Evolutionary conservation across 2,797 vertebrate species (phyloP), one percentile per base, ranked within the genome.

Genomic region (Eutrigla gurnardus): DNA sequence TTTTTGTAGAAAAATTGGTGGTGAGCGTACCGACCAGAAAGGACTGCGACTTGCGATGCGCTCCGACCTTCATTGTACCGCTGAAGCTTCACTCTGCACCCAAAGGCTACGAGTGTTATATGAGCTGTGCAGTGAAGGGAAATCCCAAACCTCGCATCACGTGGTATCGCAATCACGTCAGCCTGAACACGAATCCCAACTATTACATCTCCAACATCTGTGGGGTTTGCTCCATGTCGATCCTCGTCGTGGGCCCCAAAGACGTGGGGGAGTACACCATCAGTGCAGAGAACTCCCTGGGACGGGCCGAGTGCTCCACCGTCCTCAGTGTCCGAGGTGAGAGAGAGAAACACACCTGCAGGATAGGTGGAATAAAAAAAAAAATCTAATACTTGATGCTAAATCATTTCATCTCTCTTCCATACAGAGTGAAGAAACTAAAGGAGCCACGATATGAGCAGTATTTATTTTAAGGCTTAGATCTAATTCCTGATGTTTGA

Each of bases 51-150:
- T 81, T 92, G 74, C 90, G 67, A 46, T 95, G 92, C 75, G 91
- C 94, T 52, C 96, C 97, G 0, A 63, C 92, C 3, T 95, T 98
- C 88, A 90, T 95, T 0, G 96, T 96, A 15, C 94, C 93, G 0
- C 75, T 98, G 59, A 96, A 96, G 82, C 78, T 92, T 0, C 96
- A 96, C n/a, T 91, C 93, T 7, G 95, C 96, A 61, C 95, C 94
- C 1, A 88, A 73, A 0, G 96, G 96, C 69, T 96, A 94, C 0
- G 95, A 96, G 66, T 97, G 97, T 63, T 91, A 72, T 40, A 97
- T 98, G 96, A 98, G 94, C 89, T 98, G 97, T 0, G 96, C 97
- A 0, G 95, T 97, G 33, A 93, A 83, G n/a, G 97, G 96, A 68
- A 87, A 93, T 3, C 97, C 97, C 0, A 37, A 59, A 1, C 96